Evolutionary conservation across 2,113 vertebrate species (phyloP), one percentile per base, ranked within the genome.

Genomic region (Fukomys damarensis): DNA sequence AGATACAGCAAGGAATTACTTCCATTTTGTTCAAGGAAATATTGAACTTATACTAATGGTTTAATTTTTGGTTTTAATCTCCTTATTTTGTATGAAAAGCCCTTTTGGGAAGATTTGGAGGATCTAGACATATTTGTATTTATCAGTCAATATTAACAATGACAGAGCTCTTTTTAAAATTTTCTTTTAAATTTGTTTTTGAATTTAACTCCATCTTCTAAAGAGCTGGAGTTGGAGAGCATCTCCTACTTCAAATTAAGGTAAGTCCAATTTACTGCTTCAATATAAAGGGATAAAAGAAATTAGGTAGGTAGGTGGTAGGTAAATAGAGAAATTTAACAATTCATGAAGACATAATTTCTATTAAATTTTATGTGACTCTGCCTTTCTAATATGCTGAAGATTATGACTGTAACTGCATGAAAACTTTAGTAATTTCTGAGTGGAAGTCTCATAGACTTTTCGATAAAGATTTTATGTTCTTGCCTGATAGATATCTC

Each of bases 1-100:
- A 94, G 41, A 96, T 82, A 63, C 30, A 86, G 24, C 30, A 86
- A 92, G n/a, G 41, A 91, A 93, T 87, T 93, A 70, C 35, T 65
- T 38, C 28, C 46, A 74, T 7, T 22, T 32, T n/a, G n/a, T 54
- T 65, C 38, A 95, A 77, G 22, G 7, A 87, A 95, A 84, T 87
- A 74, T 35, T 83, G 13, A 84, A 3, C 2, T 87, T 91, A 7
- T 20, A 83, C 30, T 83, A 52, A 9, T 93, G 35, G 24, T 72
- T 72, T 58, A 28, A 12, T 6, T 82, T 96, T 93, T 90, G 26
- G 4, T 95, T 11, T 35, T 41, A 14, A 30, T 61, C 52, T 56
- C 52, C 54, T 87, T 81, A 65, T 70, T 52, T 92, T 86, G 83
- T 28, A 52, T 79, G 76, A 79, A 79, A 95, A 83, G 26, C 5